These are phyloP conservation scores for Zenarchopterus dispar DNA, from an alignment of 2,797 vertebrate species.

Conservation along the genomic window DNA sequence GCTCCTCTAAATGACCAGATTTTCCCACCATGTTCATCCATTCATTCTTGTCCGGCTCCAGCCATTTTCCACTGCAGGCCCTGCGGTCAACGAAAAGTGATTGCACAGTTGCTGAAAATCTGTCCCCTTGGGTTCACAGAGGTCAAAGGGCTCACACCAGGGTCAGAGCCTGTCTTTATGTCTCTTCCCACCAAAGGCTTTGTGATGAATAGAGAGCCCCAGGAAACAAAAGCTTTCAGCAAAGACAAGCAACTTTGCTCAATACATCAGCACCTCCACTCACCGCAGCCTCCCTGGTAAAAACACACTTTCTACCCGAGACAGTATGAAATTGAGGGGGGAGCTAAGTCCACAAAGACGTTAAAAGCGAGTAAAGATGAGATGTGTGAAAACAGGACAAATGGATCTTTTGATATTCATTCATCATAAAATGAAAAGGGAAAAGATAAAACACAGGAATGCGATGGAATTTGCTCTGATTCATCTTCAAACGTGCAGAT, in stretches of 20 bases:
- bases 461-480: conserved; percentile 14
- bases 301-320: conserved; percentile 86
- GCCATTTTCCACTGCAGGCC: conserved; percentile 84
- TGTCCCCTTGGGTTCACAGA: conserved; percentile 91
- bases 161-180: conserved; percentile 89
- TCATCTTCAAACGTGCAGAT: conserved; percentile 14
- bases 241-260: conserved; percentile 91
- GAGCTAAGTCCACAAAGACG: conserved; percentile 63
- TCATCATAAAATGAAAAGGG: conserved; percentile 41
- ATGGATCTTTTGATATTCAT: conserved; percentile 35
- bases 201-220: conserved; percentile 96
- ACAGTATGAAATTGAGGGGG: conserved; percentile 67
- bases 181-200: conserved; percentile 94
- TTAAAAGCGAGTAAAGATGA: conserved; percentile 49
- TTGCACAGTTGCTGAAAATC: conserved; percentile 88
- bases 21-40: conserved; percentile 93
- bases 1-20: conserved; percentile 92
- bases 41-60: conserved; percentile 79
- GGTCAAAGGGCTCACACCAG: conserved; percentile 95
- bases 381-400: conserved; percentile 34
- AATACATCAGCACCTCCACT: conserved; percentile 94
- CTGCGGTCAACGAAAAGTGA: conserved; percentile 83
- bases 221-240: conserved; percentile 90
- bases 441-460: conserved; percentile 24
- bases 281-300: conserved; percentile 80